phyloP scores from a whole-genome alignment of 2,888 invertebrate species.

The Mesodorylaimus sp. region DNA sequence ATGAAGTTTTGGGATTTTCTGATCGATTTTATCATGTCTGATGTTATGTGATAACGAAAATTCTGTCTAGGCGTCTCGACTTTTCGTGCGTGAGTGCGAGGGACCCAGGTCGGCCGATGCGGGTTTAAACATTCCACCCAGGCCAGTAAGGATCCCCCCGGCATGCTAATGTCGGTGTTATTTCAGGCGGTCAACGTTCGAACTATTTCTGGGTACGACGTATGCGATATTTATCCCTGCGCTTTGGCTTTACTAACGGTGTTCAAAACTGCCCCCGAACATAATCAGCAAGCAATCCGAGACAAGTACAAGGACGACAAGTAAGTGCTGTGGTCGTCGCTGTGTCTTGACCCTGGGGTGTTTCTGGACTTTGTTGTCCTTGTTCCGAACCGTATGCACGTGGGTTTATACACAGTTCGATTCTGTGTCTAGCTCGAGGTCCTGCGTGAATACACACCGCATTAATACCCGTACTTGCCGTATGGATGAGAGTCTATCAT shows the following conservation, averaged over 20 bases:
- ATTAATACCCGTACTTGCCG: too few relatives aligned
- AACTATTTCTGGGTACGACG: slow-evolving; percentile 21
- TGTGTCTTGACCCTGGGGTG: too few relatives aligned
- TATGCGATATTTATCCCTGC: slow-evolving; percentile 23
- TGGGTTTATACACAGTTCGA: too few relatives aligned
- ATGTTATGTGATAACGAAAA: background rate
- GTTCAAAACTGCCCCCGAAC: slow-evolving; percentile 18
- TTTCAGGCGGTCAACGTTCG: slow-evolving; percentile 20
- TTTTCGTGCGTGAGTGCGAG: background rate
- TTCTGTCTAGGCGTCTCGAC: background rate
- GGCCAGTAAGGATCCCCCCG: background rate
- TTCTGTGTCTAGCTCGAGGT: too few relatives aligned
- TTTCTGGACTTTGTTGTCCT: too few relatives aligned
- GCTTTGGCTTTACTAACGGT: slow-evolving; percentile 23
- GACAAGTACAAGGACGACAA: slow-evolving; percentile 31
- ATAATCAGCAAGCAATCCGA: slow-evolving; percentile 29
- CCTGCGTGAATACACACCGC: too few relatives aligned
- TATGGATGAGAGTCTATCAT: too few relatives aligned
- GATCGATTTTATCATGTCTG: background rate
- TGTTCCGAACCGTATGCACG: too few relatives aligned
- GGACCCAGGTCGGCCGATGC: background rate
- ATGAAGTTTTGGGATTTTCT: too few relatives aligned
- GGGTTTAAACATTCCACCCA: background rate
- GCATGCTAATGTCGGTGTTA: background rate
- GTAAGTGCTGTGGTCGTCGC: slow-evolving; percentile 20